These are phyloP conservation scores for Sminthopsis crassicaudata DNA, from an alignment of 2,113 vertebrate species.

Conservation along the genomic window DNA sequence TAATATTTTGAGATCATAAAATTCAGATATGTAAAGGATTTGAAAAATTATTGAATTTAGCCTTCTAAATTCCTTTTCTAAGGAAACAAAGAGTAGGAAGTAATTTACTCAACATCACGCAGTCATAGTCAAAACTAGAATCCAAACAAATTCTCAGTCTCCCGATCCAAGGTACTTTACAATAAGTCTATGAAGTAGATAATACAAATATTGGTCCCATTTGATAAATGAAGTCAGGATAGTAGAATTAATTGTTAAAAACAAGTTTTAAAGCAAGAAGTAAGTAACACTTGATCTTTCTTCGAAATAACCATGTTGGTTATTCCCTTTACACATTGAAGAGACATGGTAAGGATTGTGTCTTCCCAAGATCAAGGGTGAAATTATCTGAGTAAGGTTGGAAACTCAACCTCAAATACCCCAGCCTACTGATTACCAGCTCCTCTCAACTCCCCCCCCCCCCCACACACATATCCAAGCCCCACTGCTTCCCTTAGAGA, in stretches of 20 bases:
- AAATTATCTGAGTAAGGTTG: conserved; percentile 65
- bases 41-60: not conserved
- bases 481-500: conserved; percentile 65
- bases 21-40: not conserved
- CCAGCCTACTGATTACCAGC: conserved; percentile 60
- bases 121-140: not conserved
- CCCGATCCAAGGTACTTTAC: not conserved
- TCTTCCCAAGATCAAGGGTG: conserved; percentile 63
- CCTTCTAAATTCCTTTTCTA: not conserved
- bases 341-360: conserved; percentile 50
- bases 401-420: conserved; percentile 78
- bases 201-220: not conserved
- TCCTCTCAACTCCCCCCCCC: not conserved
- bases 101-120: not conserved
- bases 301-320: conserved; percentile 50
- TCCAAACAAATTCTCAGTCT: not conserved
- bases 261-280: conserved; percentile 31
- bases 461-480: not conserved
- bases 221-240: not conserved
- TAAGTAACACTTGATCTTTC: conserved; percentile 6
- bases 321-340: conserved; percentile 42
- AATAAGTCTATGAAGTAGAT: not conserved
- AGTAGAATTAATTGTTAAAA: conserved; percentile 52
- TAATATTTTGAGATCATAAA: not conserved
- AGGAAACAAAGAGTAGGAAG: not conserved